Conservation (phyloP, 2,797 vertebrate genomes). For the Oryzias sinensis region DNA sequence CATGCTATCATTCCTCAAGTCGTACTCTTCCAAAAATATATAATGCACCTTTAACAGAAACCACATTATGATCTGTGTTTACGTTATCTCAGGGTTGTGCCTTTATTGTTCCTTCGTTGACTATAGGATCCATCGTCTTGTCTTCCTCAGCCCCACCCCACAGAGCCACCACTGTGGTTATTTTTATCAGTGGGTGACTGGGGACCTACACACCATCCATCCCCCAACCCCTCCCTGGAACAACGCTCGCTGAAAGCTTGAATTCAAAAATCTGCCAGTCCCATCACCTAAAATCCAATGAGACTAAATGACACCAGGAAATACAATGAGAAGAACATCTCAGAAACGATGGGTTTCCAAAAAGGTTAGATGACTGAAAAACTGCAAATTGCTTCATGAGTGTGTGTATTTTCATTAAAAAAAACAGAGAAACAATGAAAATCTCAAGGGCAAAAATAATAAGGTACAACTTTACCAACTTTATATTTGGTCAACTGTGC, state of each 20-base stretch:
- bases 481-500: not conserved
- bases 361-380: not conserved
- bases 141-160: no score
- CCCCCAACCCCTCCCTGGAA: not conserved
- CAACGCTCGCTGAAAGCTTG: not conserved
- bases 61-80: no score
- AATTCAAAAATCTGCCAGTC: not conserved
- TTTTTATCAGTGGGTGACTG: not conserved
- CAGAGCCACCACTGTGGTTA: not conserved
- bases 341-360: not conserved
- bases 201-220: not conserved
- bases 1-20: no score
- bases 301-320: not conserved
- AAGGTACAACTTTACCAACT: not conserved
- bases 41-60: no score
- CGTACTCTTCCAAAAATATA: no score
- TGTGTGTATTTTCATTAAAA: not conserved
- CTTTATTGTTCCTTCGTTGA: no score
- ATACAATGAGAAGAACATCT: not conserved
- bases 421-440: not conserved
- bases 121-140: no score
- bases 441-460: not conserved
- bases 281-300: not conserved
- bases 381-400: not conserved
- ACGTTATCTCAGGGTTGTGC: no score